Base-by-base conservation (phyloP, 1,140 invertebrate genomes). In the Eriosoma lanigerum region DNA sequence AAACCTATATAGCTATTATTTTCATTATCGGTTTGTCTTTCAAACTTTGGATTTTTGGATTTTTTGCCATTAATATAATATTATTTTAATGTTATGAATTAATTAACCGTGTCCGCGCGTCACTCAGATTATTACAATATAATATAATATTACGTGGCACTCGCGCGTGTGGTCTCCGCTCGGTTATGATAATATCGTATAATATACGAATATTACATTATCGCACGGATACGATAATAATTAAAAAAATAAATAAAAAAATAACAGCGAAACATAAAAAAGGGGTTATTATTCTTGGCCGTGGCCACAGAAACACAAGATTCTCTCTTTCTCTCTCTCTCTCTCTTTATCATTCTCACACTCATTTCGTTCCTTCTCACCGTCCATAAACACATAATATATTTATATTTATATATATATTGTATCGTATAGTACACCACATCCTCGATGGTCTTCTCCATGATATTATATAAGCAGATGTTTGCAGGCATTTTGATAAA, bases 151-250 rank as follows among this genome's bases (percentile, higher is more conserved):
- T 13, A 24, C 17, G 21, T 50, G 9, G 68, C 48, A 46, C 68
- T 50, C 68, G 68, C 68, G 68, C 68, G 68, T 72, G 68, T 72
- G 68, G 68, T 72, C 68, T 70, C 29, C 68, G 48, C 50, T 24
- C 68, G 29, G 48, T 50, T 70, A 48, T 17, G 21, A 66, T 32
- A 64, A 38, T 24, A 48, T 17, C n/a, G 46, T 50, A 29, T 52
- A 72, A n/a, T 54, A 54, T 54, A 15, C 19, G n/a, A 3, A 26
- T 50, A 50, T 50, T 19, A n/a, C 50, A 26, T 21, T 70, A 70
- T 29, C 15, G 15, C 48, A 52, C 21, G 17, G 8, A 29, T 19
- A 32, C 17, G 48, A 32, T 29, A 29, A 72, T 72, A 72, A 72
- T 72, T 72, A 52, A 72, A 50, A 72, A 70, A 15, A n/a, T 1